phyloP scores from a whole-genome alignment of 2,113 vertebrate genomes.

The Climacteris rufus region DNA sequence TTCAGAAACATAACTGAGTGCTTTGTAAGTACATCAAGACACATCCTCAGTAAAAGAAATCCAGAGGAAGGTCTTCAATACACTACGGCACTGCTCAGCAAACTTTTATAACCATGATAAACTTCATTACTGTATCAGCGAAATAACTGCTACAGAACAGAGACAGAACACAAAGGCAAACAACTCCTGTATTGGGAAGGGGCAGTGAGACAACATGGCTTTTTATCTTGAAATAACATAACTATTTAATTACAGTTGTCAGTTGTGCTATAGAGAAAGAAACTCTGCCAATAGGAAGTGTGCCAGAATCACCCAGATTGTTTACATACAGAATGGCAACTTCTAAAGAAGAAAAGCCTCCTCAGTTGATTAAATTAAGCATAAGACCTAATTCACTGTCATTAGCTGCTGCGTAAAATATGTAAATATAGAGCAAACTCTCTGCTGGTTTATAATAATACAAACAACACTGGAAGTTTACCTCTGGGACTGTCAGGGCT shows the following conservation, averaged over 20 bases:
- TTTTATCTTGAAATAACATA: constrained; percentile 3
- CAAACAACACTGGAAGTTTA: not conserved
- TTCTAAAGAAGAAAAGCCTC: not conserved
- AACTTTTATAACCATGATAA: not conserved
- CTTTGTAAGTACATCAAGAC: not conserved
- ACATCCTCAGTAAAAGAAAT: not conserved
- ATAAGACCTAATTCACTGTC: not conserved
- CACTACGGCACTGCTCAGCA: not conserved
- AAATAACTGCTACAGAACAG: not conserved
- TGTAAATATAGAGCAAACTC: not conserved
- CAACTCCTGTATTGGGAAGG: not conserved
- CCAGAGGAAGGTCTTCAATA: not conserved
- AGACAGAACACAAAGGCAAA: not conserved
- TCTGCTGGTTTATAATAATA: not conserved
- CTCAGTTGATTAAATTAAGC: not conserved
- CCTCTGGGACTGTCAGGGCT: not conserved
- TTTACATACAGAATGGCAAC: not conserved
- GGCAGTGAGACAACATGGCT: not conserved
- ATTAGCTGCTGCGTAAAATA: not conserved
- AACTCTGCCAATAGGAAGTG: not conserved
- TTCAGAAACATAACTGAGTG: not conserved
- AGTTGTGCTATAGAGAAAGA: not conserved
- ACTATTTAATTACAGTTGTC: not conserved
- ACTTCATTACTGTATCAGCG: not conserved
- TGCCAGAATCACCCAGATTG: not conserved